Conservation (phyloP, 64 coral and sea anemone species). For the Exaiptasia diaphana region DNA sequence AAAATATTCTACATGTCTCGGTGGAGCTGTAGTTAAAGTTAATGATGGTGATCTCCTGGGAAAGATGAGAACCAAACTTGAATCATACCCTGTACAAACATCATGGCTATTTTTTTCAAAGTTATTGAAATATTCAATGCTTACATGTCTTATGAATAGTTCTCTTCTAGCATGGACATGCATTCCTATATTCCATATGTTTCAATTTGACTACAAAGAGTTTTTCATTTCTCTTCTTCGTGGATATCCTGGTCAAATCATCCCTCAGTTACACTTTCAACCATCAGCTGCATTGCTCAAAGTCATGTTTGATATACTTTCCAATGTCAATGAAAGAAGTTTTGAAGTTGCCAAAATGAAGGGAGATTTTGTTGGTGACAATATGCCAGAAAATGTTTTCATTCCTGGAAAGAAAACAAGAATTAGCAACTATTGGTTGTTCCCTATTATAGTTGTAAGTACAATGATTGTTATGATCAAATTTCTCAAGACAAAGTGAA, state of each 20-base stretch:
- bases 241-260: conserved; percentile 66
- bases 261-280: conserved; percentile 49
- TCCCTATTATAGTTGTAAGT: conserved; percentile 90
- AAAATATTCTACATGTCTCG: conserved; percentile 78
- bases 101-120: conserved; percentile 62
- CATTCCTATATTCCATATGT: conserved; percentile 39
- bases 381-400: conserved; percentile 68
- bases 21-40: conserved; percentile 75
- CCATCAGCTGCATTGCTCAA: conserved; percentile 74
- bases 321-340: conserved; percentile 44
- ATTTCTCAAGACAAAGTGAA: neutral
- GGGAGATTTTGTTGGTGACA: conserved; percentile 76
- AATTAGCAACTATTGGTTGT: conserved; percentile 81
- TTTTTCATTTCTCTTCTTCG: conserved; percentile 70
- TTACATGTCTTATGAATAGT: conserved; percentile 59
- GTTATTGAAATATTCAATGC: conserved; percentile 69
- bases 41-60: conserved; percentile 56
- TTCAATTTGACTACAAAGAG: conserved; percentile 74
- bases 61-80: conserved; percentile 79
- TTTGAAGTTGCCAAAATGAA: conserved; percentile 70
- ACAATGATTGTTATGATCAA: too few relatives aligned
- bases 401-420: conserved; percentile 76
- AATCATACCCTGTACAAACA: conserved; percentile 57
- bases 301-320: conserved; percentile 69
- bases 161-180: conserved; percentile 11